Conservation (phyloP, 2,888 invertebrate genomes). For the Limenitis camilla region DNA sequence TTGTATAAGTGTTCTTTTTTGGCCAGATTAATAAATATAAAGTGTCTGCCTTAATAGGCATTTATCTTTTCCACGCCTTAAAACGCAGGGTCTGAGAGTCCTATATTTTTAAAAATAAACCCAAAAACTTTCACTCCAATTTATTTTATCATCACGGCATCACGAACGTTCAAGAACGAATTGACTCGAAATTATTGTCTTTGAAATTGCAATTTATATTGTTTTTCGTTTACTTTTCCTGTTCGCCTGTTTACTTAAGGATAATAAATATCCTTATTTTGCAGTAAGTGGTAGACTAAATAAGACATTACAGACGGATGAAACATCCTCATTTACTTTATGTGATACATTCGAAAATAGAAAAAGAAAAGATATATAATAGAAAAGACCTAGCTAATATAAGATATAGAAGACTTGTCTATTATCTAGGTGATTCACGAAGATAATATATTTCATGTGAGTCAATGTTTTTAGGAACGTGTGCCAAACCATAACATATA, state of each 20-base stretch:
- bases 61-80: too few relatives aligned
- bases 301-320: too few relatives aligned
- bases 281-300: too few relatives aligned
- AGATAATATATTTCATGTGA: constrained; percentile 11
- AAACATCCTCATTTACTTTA: background rate
- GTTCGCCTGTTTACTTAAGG: background rate
- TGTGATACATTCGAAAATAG: too few relatives aligned
- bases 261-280: too few relatives aligned
- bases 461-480: constrained; percentile 19
- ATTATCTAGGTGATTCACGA: constrained; percentile 7
- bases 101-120: too few relatives aligned
- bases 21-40: too few relatives aligned
- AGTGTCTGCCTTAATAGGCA: too few relatives aligned
- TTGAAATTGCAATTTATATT: background rate
- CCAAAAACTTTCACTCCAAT: constrained; percentile 11
- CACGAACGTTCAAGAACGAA: background rate
- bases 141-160: constrained; percentile 8
- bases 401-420: background rate
- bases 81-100: too few relatives aligned
- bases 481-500: constrained; percentile 25
- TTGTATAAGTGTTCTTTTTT: too few relatives aligned
- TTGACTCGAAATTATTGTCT: background rate
- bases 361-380: too few relatives aligned
- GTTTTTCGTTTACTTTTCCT: background rate
- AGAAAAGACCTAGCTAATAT: too few relatives aligned